Conservation (phyloP, 2,113 vertebrate genomes). For the Phyllostomus discolor region DNA sequence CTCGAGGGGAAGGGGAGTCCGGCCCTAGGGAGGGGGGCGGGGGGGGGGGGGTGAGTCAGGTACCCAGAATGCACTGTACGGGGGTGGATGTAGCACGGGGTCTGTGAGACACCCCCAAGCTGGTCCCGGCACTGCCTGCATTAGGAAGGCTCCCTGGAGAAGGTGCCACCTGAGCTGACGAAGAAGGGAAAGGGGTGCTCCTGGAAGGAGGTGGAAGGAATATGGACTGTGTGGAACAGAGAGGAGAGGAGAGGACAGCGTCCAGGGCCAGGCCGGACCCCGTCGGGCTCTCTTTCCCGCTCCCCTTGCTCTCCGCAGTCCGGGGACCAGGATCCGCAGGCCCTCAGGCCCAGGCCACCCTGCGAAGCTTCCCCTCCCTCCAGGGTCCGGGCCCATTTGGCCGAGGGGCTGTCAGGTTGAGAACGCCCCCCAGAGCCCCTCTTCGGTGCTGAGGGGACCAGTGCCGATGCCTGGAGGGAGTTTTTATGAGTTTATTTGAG, state of each 20-base stretch:
- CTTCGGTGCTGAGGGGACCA: background rate
- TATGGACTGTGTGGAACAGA: background rate
- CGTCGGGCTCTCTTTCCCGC: background rate
- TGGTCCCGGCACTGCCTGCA: background rate
- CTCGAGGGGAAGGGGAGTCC: background rate
- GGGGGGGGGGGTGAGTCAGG: background rate
- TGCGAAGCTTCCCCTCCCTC: background rate
- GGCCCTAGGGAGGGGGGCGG: background rate
- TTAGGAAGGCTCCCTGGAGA: background rate
- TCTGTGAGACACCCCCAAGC: background rate
- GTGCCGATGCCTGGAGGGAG: background rate
- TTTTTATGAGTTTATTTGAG: background rate
- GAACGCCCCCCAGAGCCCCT: background rate
- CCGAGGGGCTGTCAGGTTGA: background rate
- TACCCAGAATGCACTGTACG: background rate
- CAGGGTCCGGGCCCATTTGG: background rate
- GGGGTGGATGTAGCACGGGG: background rate
- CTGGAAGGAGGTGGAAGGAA: background rate
- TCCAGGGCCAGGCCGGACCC: background rate
- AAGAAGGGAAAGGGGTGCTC: background rate
- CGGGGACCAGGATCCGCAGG: background rate
- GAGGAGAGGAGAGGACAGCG: background rate
- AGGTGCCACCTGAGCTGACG: background rate
- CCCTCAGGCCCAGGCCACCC: background rate
- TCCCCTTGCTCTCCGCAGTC: background rate